phyloP scores from a whole-genome alignment of 2,797 vertebrate genomes.

The Myotis planiceps region DNA sequence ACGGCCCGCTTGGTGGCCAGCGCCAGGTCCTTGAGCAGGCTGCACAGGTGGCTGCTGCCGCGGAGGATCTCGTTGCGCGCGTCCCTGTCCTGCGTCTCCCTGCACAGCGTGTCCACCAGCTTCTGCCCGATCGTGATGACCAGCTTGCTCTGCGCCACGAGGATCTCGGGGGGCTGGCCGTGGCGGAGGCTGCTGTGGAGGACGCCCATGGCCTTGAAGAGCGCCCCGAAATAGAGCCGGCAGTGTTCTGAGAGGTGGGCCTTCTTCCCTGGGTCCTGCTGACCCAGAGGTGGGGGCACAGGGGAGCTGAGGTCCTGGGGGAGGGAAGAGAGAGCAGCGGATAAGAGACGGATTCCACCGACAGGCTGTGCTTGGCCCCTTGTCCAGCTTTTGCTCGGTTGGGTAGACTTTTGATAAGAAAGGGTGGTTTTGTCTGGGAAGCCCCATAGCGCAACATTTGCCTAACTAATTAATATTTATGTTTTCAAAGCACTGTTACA shows the following conservation, averaged over 20 bases:
- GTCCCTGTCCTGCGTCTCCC: conserved; percentile 87
- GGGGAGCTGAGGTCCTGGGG: conserved; percentile 65
- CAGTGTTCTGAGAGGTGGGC: conserved; percentile 89
- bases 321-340: neutral
- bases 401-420: neutral
- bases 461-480: neutral
- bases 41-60: conserved; percentile 92
- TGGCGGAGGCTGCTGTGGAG: conserved; percentile 88
- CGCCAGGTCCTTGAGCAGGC: conserved; percentile 93
- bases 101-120: conserved; percentile 93
- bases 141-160: conserved; percentile 95
- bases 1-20: conserved; percentile 94
- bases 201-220: conserved; percentile 92
- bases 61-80: conserved; percentile 88
- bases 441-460: neutral
- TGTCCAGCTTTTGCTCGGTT: neutral
- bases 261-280: conserved; percentile 63
- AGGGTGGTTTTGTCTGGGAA: neutral
- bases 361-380: neutral
- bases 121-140: conserved; percentile 97
- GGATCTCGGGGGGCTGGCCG: conserved; percentile 91
- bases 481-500: neutral
- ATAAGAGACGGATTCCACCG: neutral
- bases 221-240: conserved; percentile 93
- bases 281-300: neutral